Percentiles rank a stretch among this genome's conserved stretches.
phyloP scores from a whole-genome alignment of 2,888 invertebrate genomes.

The Neocrepidodera transversa region DNA sequence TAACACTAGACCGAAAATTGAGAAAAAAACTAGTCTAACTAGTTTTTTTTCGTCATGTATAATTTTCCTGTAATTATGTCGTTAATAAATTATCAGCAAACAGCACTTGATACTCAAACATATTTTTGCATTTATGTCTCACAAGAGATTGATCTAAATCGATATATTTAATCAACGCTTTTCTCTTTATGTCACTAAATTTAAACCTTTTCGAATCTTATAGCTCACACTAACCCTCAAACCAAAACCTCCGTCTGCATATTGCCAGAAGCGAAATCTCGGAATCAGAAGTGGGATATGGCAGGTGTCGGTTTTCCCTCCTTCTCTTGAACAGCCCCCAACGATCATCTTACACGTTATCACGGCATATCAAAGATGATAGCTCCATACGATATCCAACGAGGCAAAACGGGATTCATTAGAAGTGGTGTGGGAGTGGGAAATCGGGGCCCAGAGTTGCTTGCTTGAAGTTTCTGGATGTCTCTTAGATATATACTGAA shows the following conservation, averaged over 20 bases:
- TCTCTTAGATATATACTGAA: neutral
- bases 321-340: no score
- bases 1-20: no score
- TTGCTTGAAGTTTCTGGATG: neutral
- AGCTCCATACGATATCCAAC: constrained; percentile 22
- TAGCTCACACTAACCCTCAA: neutral
- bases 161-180: neutral
- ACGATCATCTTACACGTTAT: constrained; percentile 22
- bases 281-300: constrained; percentile 5
- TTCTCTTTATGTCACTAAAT: neutral
- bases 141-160: no score
- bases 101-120: no score
- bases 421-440: constrained; percentile 5
- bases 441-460: neutral
- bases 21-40: no score
- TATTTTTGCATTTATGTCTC: no score
- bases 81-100: no score
- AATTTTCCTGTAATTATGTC: no score
- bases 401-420: constrained; percentile 20
- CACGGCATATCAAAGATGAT: constrained; percentile 19
- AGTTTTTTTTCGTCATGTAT: no score
- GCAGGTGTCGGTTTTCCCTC: constrained; percentile 21
- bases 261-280: constrained; percentile 14
- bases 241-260: constrained; percentile 27
- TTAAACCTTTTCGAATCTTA: neutral